phyloP scores from a whole-genome alignment of 2,113 vertebrate genomes.

The Chelonoidis abingdonii region DNA sequence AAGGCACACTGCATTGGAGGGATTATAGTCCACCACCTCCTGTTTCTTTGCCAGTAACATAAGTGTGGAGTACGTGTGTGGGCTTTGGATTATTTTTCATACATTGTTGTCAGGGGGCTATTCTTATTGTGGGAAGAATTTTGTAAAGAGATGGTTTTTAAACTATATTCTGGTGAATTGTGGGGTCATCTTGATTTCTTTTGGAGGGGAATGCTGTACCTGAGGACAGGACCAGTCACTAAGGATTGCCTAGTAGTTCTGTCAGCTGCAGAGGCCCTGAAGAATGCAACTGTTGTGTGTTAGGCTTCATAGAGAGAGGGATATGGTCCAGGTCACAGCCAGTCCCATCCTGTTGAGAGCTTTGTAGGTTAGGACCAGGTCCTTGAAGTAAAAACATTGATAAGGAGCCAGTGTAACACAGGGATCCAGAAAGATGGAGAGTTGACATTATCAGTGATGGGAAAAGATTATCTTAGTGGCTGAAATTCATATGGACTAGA shows the following conservation, averaged over 20 bases:
- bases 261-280: conserved; percentile 10
- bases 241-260: neutral
- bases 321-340: neutral
- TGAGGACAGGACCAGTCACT: neutral
- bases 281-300: neutral
- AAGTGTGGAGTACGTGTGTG: neutral
- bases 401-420: too few relatives aligned
- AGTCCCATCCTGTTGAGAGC: neutral
- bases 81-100: neutral
- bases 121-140: neutral
- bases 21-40: neutral
- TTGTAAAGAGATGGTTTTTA: neutral
- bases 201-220: neutral
- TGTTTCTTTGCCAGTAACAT: neutral
- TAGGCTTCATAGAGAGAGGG: neutral
- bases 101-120: neutral
- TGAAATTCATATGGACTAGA: neutral
- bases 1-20: neutral
- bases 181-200: neutral
- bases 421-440: too few relatives aligned
- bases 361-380: neutral
- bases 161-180: neutral
- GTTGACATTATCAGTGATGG: too few relatives aligned
- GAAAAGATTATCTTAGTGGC: neutral
- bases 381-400: too few relatives aligned